phyloP scores from a whole-genome alignment of 1,140 invertebrate species.

The Babylonia areolata region DNA sequence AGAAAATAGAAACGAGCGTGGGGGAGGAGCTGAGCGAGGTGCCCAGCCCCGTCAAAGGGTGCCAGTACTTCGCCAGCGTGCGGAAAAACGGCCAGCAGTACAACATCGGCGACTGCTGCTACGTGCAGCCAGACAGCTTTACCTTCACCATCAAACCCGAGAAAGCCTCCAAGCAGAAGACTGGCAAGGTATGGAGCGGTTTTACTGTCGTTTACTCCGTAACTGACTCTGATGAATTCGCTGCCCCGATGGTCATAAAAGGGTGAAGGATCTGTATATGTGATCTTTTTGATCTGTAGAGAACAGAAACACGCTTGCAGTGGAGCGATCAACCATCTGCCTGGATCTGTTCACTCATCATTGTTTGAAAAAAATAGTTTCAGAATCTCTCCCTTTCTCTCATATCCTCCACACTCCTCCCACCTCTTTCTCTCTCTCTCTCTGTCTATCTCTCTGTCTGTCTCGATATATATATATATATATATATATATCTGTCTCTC shows the following conservation, averaged over 20 bases:
- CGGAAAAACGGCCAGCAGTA: slow-evolving; percentile 80
- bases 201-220: too few species aligned
- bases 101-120: slow-evolving; percentile 84
- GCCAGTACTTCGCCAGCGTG: slow-evolving; percentile 66
- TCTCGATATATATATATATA: too few species aligned
- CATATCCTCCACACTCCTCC: background rate
- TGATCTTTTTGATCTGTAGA: too few species aligned
- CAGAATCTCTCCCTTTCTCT: background rate
- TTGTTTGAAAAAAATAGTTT: too few species aligned
- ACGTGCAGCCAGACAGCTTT: slow-evolving; percentile 83
- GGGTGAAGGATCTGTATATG: too few species aligned
- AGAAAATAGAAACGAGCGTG: slow-evolving; percentile 65
- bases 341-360: too few species aligned
- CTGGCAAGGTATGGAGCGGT: slow-evolving; percentile 50
- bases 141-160: slow-evolving; percentile 78
- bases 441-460: too few species aligned
- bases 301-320: too few species aligned
- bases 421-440: background rate
- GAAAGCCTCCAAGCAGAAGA: slow-evolving; percentile 61
- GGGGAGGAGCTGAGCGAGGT: slow-evolving; percentile 52
- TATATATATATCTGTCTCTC: too few species aligned
- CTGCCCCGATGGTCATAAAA: too few species aligned
- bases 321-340: too few species aligned
- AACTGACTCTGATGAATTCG: too few species aligned
- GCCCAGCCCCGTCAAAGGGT: slow-evolving; percentile 40